Percentiles rank a stretch among this genome's conserved stretches.
Conservation (phyloP, 1,140 invertebrate genomes). For the Nymphalis io region DNA sequence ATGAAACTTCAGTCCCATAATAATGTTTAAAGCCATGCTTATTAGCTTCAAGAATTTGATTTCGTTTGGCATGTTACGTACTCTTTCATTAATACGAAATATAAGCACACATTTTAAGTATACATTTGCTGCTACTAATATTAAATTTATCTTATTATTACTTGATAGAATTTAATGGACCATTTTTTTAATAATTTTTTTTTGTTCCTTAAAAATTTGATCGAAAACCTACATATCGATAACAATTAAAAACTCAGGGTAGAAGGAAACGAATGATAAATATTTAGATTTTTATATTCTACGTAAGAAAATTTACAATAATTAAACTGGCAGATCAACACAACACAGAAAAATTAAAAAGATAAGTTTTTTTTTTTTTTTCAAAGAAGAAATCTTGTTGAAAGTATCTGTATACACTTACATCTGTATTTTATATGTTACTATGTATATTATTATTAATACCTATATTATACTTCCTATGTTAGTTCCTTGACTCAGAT, state of each 20-base stretch:
- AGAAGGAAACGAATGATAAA: constrained; percentile 1
- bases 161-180: constrained; percentile 75
- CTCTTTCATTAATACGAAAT: constrained; percentile 48
- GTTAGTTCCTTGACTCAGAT: constrained; percentile 73
- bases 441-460: constrained; percentile 53
- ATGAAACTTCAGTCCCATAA: constrained; percentile 60
- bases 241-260: constrained; percentile 10
- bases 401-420: constrained; percentile 60
- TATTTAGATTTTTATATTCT: neutral
- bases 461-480: constrained; percentile 68
- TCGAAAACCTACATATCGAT: constrained; percentile 38
- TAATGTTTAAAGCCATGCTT: constrained; percentile 68
- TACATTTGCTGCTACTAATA: constrained; percentile 59
- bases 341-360: constrained; percentile 11
- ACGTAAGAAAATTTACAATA: constrained; percentile 3
- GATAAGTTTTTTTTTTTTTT: constrained; percentile 5
- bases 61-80: constrained; percentile 64
- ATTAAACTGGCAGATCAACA: constrained; percentile 11
- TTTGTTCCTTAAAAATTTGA: constrained; percentile 64
- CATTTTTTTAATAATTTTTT: constrained; percentile 64
- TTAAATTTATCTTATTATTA: constrained; percentile 59
- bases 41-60: constrained; percentile 65
- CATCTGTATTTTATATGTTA: constrained; percentile 47
- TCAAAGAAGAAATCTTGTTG: constrained; percentile 28
- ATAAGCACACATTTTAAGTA: constrained; percentile 64